A percentile compares a stretch with the other conserved stretches of the same genome.
Conservation (phyloP, 2,888 invertebrate species). For the Pterostichus madidus region DNA sequence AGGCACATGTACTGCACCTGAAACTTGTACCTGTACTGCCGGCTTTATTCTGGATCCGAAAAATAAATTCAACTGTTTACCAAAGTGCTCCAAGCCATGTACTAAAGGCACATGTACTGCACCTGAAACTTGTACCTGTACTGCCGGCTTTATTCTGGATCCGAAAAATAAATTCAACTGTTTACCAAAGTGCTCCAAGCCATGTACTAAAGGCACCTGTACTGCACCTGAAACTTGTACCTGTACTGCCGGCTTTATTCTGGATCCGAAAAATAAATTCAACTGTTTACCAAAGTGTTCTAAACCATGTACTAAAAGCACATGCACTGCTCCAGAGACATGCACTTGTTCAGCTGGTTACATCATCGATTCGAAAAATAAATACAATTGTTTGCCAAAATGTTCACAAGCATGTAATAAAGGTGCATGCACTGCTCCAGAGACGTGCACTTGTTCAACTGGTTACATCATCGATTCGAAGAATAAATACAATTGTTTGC, state of each 20-base stretch:
- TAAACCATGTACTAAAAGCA: constrained; percentile 74
- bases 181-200: constrained; percentile 69
- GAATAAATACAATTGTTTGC: constrained; percentile 68
- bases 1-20: constrained; percentile 69
- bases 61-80: constrained; percentile 70
- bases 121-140: constrained; percentile 69
- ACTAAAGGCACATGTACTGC: constrained; percentile 68
- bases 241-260: constrained; percentile 79
- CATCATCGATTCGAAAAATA: constrained; percentile 71
- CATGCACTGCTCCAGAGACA: constrained; percentile 66
- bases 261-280: constrained; percentile 75
- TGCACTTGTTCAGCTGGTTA: constrained; percentile 77
- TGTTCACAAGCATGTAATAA: constrained; percentile 70
- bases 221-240: constrained; percentile 73
- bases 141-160: constrained; percentile 71
- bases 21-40: constrained; percentile 71
- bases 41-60: constrained; percentile 77
- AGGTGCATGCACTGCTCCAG: constrained; percentile 68
- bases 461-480: constrained; percentile 69
- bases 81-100: constrained; percentile 70
- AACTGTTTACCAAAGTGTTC: constrained; percentile 75
- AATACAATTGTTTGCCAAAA: constrained; percentile 70
- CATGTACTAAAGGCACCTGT: constrained; percentile 74
- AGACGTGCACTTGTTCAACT: constrained; percentile 70
- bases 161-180: constrained; percentile 69